Evolutionary conservation across 2,797 vertebrate genomes (phyloP).

Genomic region (Scleropages formosus): DNA sequence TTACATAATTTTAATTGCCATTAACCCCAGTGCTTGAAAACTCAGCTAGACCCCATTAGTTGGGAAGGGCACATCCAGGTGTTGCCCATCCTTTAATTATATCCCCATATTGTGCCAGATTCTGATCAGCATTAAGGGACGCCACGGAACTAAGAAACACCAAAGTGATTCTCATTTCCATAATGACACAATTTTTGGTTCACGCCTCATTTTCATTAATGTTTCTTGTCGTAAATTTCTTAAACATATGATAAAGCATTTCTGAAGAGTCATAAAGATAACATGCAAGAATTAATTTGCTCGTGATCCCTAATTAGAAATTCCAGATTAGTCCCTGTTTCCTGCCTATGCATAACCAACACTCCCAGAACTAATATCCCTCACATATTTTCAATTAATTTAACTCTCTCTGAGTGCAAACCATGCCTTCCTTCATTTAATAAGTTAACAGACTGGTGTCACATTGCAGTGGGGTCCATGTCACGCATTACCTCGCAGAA

Average conservation of each 20-base stretch:
- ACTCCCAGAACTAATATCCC: conserved; percentile 46
- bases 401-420: conserved; percentile 46
- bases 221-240: conserved; percentile 81
- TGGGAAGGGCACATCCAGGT: conserved; percentile 34
- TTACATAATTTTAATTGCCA: conserved; percentile 35
- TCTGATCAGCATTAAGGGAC: conserved; percentile 61
- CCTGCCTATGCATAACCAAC: conserved; percentile 60
- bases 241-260: conserved; percentile 84
- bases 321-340: conserved; percentile 72
- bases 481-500: conserved; percentile 80
- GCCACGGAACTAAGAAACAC: conserved; percentile 69
- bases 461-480: conserved; percentile 67
- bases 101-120: conserved; percentile 59
- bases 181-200: conserved; percentile 80
- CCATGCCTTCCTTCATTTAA: conserved; percentile 66
- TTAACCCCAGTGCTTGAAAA: conserved; percentile 28
- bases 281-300: conserved; percentile 78
- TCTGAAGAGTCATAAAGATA: conserved; percentile 83
- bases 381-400: conserved; percentile 12
- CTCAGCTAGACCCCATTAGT: conserved; percentile 23
- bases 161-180: conserved; percentile 65
- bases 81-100: conserved; percentile 60
- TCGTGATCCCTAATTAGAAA: conserved; percentile 80
- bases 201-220: conserved; percentile 83
- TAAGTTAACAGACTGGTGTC: conserved; percentile 78